Percentiles rank a stretch among this genome's conserved stretches.
Evolutionary conservation across 2,797 vertebrate species (phyloP).

Genomic region (Cirrhinus mrigala): DNA sequence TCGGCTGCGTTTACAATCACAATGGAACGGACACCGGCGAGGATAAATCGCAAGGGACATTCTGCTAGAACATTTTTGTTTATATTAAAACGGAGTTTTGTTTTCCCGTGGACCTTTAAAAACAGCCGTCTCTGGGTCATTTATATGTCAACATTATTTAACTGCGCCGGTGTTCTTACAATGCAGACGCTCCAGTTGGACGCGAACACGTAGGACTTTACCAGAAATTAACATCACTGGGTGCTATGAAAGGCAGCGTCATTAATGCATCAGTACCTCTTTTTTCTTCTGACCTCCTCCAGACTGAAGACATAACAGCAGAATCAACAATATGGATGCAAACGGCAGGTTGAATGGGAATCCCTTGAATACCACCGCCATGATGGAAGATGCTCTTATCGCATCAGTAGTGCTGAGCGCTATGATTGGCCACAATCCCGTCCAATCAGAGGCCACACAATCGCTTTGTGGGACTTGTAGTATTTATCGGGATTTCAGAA

Average conservation of each 20-base stretch:
- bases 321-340: conserved; percentile 67
- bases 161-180: not conserved
- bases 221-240: not conserved
- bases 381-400: conserved; percentile 74
- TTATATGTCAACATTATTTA: not conserved
- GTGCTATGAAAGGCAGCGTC: not conserved
- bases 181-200: not conserved
- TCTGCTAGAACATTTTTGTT: not conserved
- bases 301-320: conserved; percentile 74
- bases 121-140: not conserved
- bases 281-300: conserved; percentile 85
- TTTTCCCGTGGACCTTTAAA: not conserved
- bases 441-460: conserved; percentile 66
- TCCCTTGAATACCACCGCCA: conserved; percentile 64
- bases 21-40: not conserved
- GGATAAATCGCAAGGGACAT: not conserved
- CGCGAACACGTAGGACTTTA: not conserved
- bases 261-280: conserved; percentile 72
- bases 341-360: conserved; percentile 62
- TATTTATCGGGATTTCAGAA: conserved; percentile 54
- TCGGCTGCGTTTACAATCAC: not conserved
- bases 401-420: conserved; percentile 63
- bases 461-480: conserved; percentile 73
- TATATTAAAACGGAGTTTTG: not conserved
- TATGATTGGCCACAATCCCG: conserved; percentile 66